phyloP scores from a whole-genome alignment of 2,113 vertebrate species.

The Centropus bengalensis region DNA sequence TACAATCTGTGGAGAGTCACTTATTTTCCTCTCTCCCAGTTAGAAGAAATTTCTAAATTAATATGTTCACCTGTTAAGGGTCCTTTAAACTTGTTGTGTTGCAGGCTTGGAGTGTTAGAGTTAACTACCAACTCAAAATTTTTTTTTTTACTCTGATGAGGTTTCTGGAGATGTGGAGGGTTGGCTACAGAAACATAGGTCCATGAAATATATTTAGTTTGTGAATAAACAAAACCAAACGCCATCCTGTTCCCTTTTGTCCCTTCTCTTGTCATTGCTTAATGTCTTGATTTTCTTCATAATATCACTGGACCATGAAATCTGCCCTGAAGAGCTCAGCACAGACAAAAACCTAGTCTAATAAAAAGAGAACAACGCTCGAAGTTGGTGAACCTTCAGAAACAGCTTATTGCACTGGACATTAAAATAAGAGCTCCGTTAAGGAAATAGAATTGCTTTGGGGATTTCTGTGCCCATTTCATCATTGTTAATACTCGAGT shows the following conservation, averaged over 20 bases:
- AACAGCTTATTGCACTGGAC: neutral
- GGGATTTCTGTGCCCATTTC: neutral
- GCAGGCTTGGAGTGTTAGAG: neutral
- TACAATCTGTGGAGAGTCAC: neutral
- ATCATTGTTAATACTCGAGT: neutral
- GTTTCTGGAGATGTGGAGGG: neutral
- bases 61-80: accelerated
- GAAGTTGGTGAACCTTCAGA: neutral
- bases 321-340: slow-evolving; percentile 14
- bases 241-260: neutral
- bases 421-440: neutral
- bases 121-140: neutral
- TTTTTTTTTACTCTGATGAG: accelerated
- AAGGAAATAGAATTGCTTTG: slow-evolving; percentile 19
- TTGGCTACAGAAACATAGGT: neutral
- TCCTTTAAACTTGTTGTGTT: neutral
- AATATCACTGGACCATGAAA: slow-evolving; percentile 8
- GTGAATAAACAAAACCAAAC: neutral
- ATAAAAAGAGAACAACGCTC: neutral
- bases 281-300: slow-evolving; percentile 14
- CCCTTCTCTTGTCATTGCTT: slow-evolving; percentile 6
- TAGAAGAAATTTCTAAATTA: neutral
- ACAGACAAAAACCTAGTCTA: neutral
- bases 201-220: neutral
- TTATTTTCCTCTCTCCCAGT: neutral